phyloP scores from a whole-genome alignment of 2,888 invertebrate species.

The Serripes groenlandicus region DNA sequence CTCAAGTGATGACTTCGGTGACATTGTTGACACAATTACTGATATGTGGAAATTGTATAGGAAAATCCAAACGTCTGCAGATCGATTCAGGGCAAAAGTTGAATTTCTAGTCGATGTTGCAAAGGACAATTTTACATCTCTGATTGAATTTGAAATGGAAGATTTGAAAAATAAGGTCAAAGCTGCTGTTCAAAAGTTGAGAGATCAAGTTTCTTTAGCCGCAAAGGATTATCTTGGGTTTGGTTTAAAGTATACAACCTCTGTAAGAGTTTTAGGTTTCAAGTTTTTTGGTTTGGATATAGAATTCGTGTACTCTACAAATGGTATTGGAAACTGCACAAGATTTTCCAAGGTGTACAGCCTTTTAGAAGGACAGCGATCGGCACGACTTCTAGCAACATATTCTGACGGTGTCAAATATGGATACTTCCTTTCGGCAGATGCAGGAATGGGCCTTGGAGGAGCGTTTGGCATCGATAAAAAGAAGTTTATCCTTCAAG shows the following conservation, averaged over 20 bases:
- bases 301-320: conserved; percentile 56
- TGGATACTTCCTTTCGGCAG: conserved; percentile 25
- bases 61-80: background rate
- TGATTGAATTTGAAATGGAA: conserved; percentile 15
- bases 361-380: conserved; percentile 46
- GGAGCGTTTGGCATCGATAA: conserved; percentile 24
- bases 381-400: conserved; percentile 35
- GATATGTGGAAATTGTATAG: background rate
- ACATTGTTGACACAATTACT: background rate
- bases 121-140: background rate
- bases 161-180: background rate
- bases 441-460: conserved; percentile 28
- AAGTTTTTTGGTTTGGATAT: conserved; percentile 39
- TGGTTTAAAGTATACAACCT: conserved; percentile 42
- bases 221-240: conserved; percentile 21
- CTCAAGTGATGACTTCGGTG: background rate
- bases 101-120: conserved; percentile 17
- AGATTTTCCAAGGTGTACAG: conserved; percentile 40
- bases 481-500: conserved; percentile 22
- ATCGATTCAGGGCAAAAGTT: conserved; percentile 4
- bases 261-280: conserved; percentile 20
- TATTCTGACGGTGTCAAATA: background rate
- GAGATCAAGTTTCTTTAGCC: background rate
- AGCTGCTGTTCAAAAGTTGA: background rate
- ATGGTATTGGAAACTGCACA: conserved; percentile 39